Base-by-base conservation (phyloP, 2,797 vertebrate species). In the Chloroceryle inda region DNA sequence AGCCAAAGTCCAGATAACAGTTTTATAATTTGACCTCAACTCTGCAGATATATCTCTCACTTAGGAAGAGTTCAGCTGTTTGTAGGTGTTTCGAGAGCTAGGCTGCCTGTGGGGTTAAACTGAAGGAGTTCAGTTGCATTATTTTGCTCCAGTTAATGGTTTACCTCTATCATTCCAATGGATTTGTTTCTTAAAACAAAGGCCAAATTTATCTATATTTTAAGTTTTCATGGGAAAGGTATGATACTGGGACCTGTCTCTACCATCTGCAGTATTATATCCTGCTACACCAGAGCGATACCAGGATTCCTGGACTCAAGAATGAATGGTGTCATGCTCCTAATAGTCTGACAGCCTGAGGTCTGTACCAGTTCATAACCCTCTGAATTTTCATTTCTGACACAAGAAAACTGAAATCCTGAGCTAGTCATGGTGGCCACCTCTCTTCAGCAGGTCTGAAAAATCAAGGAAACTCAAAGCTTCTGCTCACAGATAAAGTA, bases 311-410 rank as follows among this genome's bases (percentile, higher is more conserved):
- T 38, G 38, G 38, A 5, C 10, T 38, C 38, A 50, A 16, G 68
- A 92, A 29, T 26, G 22, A 44, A n/a, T 11, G 10, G 22, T 50
- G 13, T 13, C 53, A 26, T 35, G n/a, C 11, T 56, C 24, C 35
- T 52, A 23, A 20, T 45, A 52, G 37, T 33, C 38, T 40, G 18
- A 52, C 29, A 38, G 2, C 53, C 74, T 52, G 74, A 87, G 17
- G 38, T 68, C 58, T 64, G 11, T 71, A 18, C 4, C 35, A 76
- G 42, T 2, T 66, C 63, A 53, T 67, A n/a, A 21, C 31, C 7
- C 19, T 55, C 62, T 19, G 23, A 17, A 62, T 89, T 94, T 74
- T 85, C 33, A 13, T 44, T 88, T 92, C 88, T 94, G 63, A 50
- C 56, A 23, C 9, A 22, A 40, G 21, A 13, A 23, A 45, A 27